phyloP scores from a whole-genome alignment of 2,797 vertebrate genomes.

The Arrhamphus sclerolepis region DNA sequence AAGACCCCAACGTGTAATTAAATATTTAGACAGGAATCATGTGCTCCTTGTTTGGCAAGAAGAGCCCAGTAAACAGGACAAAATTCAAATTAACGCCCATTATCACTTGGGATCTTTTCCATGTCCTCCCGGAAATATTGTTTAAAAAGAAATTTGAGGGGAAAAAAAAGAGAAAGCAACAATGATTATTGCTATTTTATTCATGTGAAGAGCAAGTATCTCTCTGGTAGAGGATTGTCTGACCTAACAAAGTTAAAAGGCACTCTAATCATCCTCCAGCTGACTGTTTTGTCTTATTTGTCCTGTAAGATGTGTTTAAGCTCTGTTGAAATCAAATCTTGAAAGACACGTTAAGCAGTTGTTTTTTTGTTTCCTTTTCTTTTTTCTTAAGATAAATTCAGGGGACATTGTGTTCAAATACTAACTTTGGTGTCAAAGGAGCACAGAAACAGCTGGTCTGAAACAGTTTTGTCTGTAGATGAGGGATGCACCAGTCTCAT shows the following conservation, averaged over 20 bases:
- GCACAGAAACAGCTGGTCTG: too few relatives aligned
- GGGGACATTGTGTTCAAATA: too few relatives aligned
- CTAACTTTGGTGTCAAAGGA: too few relatives aligned
- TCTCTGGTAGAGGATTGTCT: neutral
- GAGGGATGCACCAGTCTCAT: too few relatives aligned
- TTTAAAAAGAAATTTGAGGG: neutral
- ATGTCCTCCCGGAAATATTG: slow-evolving; percentile 21
- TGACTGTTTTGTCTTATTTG: too few relatives aligned
- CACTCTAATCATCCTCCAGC: neutral
- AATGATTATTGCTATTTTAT: slow-evolving; percentile 1
- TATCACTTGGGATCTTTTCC: slow-evolving; percentile 33
- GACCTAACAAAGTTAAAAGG: neutral
- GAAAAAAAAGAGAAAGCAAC: slow-evolving; percentile 1
- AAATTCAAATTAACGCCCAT: slow-evolving; percentile 37
- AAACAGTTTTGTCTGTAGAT: too few relatives aligned
- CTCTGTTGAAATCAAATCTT: too few relatives aligned
- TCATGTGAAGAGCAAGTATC: slow-evolving; percentile 1
- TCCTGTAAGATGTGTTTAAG: too few relatives aligned
- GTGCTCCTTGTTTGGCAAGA: slow-evolving; percentile 32
- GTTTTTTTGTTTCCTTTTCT: too few relatives aligned
- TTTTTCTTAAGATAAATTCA: too few relatives aligned
- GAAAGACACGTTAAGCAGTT: too few relatives aligned
- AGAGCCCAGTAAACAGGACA: slow-evolving; percentile 32
- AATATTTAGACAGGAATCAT: slow-evolving; percentile 53
- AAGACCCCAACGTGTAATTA: slow-evolving; percentile 36